Conservation (phyloP, 92 coral and sea anemone genomes). For the Heliopora coerulea region DNA sequence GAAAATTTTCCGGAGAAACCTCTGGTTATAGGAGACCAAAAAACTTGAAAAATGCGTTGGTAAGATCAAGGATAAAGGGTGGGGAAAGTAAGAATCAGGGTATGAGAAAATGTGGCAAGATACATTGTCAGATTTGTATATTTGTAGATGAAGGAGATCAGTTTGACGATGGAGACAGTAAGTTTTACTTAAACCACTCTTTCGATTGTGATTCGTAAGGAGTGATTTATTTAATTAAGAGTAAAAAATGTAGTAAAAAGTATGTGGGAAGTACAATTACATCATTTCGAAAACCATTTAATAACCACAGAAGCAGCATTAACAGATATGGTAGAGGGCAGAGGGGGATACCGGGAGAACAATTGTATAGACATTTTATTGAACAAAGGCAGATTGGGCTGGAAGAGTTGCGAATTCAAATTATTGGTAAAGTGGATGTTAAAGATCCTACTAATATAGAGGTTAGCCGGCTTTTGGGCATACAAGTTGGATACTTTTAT, state of each 20-base stretch:
- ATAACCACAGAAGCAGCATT: background rate
- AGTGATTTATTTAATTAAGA: background rate
- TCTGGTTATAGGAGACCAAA: too few species aligned
- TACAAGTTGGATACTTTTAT: too few species aligned
- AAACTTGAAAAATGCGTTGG: too few species aligned
- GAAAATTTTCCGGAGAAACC: too few species aligned
- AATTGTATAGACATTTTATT: background rate
- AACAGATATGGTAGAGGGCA: conserved; percentile 2
- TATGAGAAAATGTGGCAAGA: too few species aligned
- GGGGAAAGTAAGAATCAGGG: too few species aligned
- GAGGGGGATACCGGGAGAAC: background rate
- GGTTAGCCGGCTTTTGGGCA: too few species aligned
- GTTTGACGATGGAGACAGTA: background rate
- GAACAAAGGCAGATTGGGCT: background rate
- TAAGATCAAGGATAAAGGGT: too few species aligned
- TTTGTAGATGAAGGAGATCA: too few species aligned
- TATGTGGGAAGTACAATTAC: background rate
- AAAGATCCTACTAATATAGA: too few species aligned
- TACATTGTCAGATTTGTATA: too few species aligned
- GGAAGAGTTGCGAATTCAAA: too few species aligned
- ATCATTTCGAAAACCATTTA: background rate
- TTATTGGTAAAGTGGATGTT: background rate
- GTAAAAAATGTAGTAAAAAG: background rate
- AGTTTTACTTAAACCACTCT: background rate
- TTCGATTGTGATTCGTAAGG: background rate